A percentile compares a stretch with the other conserved stretches of the same genome.
phyloP scores from a whole-genome alignment of 1,140 invertebrate genomes.

The Caenorhabditis remanei region DNA sequence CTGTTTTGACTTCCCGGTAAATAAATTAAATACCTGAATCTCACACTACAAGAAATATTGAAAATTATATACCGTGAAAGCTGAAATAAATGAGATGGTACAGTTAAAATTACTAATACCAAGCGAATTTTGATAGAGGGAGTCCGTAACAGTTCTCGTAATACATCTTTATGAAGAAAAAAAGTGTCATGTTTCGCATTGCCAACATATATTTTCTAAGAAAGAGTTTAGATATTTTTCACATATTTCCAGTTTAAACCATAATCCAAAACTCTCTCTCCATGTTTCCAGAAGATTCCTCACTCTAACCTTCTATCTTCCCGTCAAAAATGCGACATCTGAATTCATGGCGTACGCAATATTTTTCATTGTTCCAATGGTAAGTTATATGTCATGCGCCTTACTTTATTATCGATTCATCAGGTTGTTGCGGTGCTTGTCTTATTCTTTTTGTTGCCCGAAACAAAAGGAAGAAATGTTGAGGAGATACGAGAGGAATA shows the following conservation, averaged over 20 bases:
- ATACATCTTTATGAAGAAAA: no score
- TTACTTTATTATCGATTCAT: not conserved
- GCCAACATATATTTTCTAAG: no score
- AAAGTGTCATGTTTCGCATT: no score
- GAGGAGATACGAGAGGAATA: constrained; percentile 38
- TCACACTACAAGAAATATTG: no score
- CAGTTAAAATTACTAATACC: no score
- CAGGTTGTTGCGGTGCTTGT: constrained; percentile 5
- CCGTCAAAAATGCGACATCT: constrained; percentile 13
- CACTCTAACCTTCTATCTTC: constrained; percentile 19
- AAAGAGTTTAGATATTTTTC: not conserved
- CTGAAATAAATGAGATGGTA: no score
- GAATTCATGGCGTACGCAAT: constrained; percentile 13
- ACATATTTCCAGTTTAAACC: not conserved
- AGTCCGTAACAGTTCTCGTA: no score
- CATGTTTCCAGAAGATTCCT: constrained; percentile 13
- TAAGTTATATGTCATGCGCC: not conserved
- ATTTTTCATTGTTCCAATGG: constrained; percentile 40
- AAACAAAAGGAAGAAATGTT: constrained; percentile 35
- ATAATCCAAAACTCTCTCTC: not conserved
- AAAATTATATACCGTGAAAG: no score
- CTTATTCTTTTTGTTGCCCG: constrained; percentile 3
- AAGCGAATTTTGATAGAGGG: no score
- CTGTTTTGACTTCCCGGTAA: no score
- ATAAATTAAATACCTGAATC: no score